A percentile compares a stretch with the other conserved stretches of the same genome.
Evolutionary conservation across 2,888 invertebrate species (phyloP).

Genomic region (Rhodophaea formosa): DNA sequence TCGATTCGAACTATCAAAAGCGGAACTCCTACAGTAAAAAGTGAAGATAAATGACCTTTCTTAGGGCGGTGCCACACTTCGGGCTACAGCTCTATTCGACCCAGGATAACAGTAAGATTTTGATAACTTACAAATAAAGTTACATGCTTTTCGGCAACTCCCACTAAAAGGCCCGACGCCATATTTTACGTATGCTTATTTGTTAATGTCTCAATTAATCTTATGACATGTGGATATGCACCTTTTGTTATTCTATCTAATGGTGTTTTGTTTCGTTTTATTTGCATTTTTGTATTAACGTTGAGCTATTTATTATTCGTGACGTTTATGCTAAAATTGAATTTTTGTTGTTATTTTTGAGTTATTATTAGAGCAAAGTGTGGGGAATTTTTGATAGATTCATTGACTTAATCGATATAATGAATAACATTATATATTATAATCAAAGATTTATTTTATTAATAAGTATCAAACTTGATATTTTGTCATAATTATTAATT

Average conservation of each 20-base stretch:
- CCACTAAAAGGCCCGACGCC: constrained; percentile 58
- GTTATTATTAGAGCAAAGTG: no score
- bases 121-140: constrained; percentile 64
- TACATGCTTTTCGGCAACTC: constrained; percentile 71
- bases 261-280: constrained; percentile 55
- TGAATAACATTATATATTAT: no score
- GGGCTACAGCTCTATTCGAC: constrained; percentile 63
- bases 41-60: constrained; percentile 42
- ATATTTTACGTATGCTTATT: constrained; percentile 61
- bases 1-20: not conserved
- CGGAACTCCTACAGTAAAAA: constrained; percentile 21
- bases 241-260: constrained; percentile 42
- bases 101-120: constrained; percentile 57
- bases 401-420: no score
- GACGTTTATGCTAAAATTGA: not conserved
- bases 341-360: not conserved
- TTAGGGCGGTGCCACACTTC: constrained; percentile 55
- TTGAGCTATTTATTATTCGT: constrained; percentile 24
- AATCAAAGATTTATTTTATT: no score
- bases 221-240: constrained; percentile 56
- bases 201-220: constrained; percentile 75
- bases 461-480: no score
- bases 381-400: no score
- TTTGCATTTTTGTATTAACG: constrained; percentile 60
- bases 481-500: no score